Percentiles rank a stretch among this genome's conserved stretches.
These are phyloP conservation scores for Fundulus diaphanus DNA, from an alignment of 2,797 vertebrate species.

Conservation along the genomic window DNA sequence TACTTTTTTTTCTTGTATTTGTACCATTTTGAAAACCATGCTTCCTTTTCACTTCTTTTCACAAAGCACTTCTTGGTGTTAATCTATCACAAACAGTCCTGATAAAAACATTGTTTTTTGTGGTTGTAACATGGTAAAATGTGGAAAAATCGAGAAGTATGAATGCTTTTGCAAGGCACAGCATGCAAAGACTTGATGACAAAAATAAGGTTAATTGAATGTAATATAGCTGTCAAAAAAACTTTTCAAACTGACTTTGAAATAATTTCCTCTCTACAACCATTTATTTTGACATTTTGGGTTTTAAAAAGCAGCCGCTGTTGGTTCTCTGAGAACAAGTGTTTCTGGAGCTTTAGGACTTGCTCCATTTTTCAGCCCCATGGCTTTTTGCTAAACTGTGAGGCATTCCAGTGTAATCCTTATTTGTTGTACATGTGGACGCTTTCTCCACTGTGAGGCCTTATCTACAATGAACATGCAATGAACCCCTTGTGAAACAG, in stretches of 20 bases:
- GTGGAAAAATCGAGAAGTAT: not conserved
- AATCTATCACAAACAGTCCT: not conserved
- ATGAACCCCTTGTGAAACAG: conserved; percentile 6
- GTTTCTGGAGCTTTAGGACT: not conserved
- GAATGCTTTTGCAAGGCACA: not conserved
- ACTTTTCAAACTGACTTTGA: not conserved
- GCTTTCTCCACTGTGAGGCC: not conserved
- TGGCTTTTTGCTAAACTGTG: not conserved
- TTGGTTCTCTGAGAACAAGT: not conserved
- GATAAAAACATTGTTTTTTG: not conserved
- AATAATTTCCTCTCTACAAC: not conserved
- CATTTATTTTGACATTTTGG: not conserved
- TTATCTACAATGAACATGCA: conserved; percentile 12
- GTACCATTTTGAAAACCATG: not conserved
- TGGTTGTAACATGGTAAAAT: not conserved
- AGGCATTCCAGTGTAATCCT: not conserved
- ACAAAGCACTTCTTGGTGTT: not conserved
- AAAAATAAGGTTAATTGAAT: not conserved
- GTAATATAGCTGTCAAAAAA: not conserved
- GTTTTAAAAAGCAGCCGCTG: not conserved
- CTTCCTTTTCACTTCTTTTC: not conserved
- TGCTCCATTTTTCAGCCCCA: not conserved
- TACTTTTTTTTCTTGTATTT: not conserved
- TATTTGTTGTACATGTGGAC: not conserved
- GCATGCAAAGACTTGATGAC: not conserved